Evolutionary conservation across 2,113 vertebrate species (phyloP).

Genomic region (Mus pahari): DNA sequence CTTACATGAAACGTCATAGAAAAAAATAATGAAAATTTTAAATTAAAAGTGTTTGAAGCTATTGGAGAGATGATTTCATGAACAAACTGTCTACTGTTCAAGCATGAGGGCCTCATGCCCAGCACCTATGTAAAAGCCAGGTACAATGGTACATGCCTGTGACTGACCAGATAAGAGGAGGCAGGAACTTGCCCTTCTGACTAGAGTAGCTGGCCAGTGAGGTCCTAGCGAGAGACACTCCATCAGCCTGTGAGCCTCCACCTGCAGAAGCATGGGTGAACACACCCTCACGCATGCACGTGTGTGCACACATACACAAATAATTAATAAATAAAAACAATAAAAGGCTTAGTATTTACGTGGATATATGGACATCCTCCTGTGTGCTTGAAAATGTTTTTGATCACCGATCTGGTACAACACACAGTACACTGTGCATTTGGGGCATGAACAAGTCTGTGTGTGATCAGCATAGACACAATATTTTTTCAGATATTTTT

Average conservation of each 20-base stretch:
- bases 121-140: not conserved
- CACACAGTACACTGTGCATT: not conserved
- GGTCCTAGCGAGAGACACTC: not conserved
- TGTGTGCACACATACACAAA: not conserved
- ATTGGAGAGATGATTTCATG: not conserved
- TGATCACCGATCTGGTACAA: not conserved
- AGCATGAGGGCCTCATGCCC: not conserved
- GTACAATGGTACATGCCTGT: not conserved
- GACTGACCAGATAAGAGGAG: not conserved
- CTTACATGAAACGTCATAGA: not conserved
- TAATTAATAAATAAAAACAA: not conserved
- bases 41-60: not conserved
- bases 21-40: not conserved
- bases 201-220: not conserved
- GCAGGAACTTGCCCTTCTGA: not conserved
- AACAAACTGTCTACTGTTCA: not conserved
- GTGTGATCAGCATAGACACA: not conserved
- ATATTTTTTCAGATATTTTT: not conserved
- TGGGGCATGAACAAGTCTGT: not conserved
- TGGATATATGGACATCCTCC: no score
- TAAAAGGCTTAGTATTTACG: not conserved
- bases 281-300: fast-evolving
- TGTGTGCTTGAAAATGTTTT: not conserved
- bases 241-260: not conserved
- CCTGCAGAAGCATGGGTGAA: not conserved